Evolutionary conservation across 2,888 invertebrate genomes (phyloP).

Genomic region (Eupithecia vulgata): DNA sequence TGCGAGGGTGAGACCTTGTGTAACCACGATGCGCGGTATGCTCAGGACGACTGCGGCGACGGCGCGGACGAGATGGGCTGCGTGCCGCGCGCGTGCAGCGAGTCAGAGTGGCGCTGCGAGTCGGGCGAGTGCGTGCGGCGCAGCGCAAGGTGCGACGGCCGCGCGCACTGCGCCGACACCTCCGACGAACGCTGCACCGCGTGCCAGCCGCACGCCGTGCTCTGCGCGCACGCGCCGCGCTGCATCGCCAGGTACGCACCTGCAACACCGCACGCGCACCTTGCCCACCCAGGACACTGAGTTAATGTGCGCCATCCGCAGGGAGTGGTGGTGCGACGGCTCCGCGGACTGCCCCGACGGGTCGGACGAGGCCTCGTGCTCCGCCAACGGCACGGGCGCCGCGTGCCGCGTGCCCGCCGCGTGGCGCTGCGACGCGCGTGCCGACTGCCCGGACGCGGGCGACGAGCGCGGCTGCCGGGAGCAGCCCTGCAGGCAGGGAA

Average conservation of each 20-base stretch:
- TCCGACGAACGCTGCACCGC: slow-evolving; percentile 82
- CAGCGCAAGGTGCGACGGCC: slow-evolving; percentile 51
- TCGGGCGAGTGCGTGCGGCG: slow-evolving; percentile 87
- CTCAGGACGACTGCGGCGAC: slow-evolving; percentile 89
- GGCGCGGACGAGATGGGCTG: slow-evolving; percentile 90
- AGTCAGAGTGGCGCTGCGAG: slow-evolving; percentile 86
- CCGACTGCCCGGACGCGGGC: slow-evolving; percentile 86
- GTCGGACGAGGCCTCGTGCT: slow-evolving; percentile 44
- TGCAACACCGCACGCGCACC: neutral
- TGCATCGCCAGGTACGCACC: slow-evolving; percentile 64
- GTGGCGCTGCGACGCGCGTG: slow-evolving; percentile 87
- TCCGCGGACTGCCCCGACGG: slow-evolving; percentile 79
- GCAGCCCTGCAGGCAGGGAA: slow-evolving; percentile 73
- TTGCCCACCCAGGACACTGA: neutral
- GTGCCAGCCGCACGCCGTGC: slow-evolving; percentile 53
- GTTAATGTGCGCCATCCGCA: neutral
- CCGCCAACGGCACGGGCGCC: slow-evolving; percentile 68
- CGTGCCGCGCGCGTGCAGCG: slow-evolving; percentile 87
- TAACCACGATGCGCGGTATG: neutral
- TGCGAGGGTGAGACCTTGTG: neutral
- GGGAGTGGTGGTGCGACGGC: slow-evolving; percentile 53
- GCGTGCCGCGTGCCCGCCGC: slow-evolving; percentile 75
- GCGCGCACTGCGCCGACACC: slow-evolving; percentile 80
- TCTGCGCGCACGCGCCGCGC: slow-evolving; percentile 35
- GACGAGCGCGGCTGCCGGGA: slow-evolving; percentile 78